Conservation (phyloP, 2,113 vertebrate species). For the Coregonus clupeaformis region DNA sequence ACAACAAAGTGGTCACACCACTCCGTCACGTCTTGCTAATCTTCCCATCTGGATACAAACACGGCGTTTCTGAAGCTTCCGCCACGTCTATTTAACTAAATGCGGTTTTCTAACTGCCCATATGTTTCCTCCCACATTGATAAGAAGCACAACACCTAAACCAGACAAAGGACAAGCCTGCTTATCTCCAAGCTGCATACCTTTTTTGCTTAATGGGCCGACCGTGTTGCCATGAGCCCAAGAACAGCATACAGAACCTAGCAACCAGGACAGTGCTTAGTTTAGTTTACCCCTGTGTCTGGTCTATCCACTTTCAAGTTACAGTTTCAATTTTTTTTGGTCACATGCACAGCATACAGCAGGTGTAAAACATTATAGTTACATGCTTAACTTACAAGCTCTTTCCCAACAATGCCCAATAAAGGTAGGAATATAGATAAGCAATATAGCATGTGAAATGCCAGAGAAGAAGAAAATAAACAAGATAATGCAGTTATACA, state of each 20-base stretch:
- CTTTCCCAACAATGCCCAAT: no score
- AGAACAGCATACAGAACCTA: conserved; percentile 28
- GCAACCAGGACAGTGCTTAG: conserved; percentile 25
- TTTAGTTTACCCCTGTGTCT: background rate
- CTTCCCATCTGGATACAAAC: conserved; percentile 41
- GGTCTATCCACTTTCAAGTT: background rate
- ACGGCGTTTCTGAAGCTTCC: background rate
- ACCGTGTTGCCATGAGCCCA: conserved; percentile 25
- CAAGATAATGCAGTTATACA: no score
- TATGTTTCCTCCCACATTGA: conserved; percentile 31
- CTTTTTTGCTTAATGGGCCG: conserved; percentile 13
- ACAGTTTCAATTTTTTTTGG: no score
- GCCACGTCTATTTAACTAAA: conserved; percentile 20
- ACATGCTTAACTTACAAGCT: no score
- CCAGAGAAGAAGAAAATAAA: no score
- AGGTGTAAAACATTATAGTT: no score
- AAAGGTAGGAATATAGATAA: no score
- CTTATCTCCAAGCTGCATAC: conserved; percentile 34
- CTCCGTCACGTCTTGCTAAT: conserved; percentile 9
- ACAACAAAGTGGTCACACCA: conserved; percentile 13
- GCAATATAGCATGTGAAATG: no score
- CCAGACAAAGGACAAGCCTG: conserved; percentile 30
- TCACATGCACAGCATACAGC: no score
- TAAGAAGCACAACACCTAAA: conserved; percentile 12
- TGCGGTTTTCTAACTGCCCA: conserved; percentile 25